Evolutionary conservation across 2,888 invertebrate genomes (phyloP), one percentile per base, ranked within the genome.

Genomic region (Eupsilia transversa): DNA sequence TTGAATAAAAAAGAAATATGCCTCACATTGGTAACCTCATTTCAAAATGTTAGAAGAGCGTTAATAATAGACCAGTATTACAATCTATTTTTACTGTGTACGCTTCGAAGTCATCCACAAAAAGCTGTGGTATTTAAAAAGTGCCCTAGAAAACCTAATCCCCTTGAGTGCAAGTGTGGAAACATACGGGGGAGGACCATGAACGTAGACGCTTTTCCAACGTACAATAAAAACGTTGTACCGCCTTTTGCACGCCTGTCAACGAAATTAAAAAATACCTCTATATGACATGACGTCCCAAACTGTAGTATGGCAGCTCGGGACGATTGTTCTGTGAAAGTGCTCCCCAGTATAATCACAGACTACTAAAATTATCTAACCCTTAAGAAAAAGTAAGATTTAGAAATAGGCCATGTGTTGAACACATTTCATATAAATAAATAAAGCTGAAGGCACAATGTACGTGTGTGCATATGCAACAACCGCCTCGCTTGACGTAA

Each of bases 81-180:
- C 33, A 46, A 52, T 77, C 38, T 77, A 64, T 79, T 60, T 77
- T 49, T 54, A 54, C 23, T 20, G 17, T 49, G 27, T 41, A 73
- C 64, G 56, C 56, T 61, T 49, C 12, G 14, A 52, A 70, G 64
- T 64, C 66, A 69, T 60, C 69, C 73, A 75, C 75, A 77, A 75
- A 82, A 81, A 68, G 33, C 65, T 74, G 67, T 68, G 57, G 79
- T 71, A 69, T 79, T 79, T 83, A 78, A 75, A 79, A 80, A 72
- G 74, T 80, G 83, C 52, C 63, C 85, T 73, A 79, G 70, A 77
- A 77, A 83, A 80, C 56, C 38, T 83, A 85, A 86, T 85, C 80
- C 70, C 68, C 65, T 79, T 77, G 73, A 86, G 82, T 84, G 80
- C 74, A 65, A n/a, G 67, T 23, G n/a, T 66, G 64, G 38, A 74